Evolutionary conservation across 2,888 invertebrate species (phyloP), one percentile per base, ranked within the genome.

Genomic region (Cerastoderma edule): DNA sequence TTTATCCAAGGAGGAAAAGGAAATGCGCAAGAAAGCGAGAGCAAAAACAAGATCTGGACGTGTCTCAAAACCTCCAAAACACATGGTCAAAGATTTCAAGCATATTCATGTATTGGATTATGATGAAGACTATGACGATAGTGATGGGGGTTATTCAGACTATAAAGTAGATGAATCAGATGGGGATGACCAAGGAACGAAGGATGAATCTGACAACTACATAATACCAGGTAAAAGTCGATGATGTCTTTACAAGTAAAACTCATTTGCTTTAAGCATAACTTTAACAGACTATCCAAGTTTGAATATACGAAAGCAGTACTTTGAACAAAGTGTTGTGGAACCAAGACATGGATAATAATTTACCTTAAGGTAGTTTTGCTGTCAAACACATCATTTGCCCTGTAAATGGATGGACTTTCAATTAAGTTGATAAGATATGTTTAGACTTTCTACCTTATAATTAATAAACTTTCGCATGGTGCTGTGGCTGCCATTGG

Each of bases 61-160:
- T 63, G 92, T 95, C 33, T 95, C 94, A 0, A 93, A 94, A 67
- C 95, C 95, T 0, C 95, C 95, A 0, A 93, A 94, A 53, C 94
- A 95, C 85, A 94, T 95, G 94, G 94, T 95, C 24, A 94, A 94
- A 78, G 95, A 95, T 88, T 95, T 95, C 87, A 95, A 94, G 83
- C 94, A 94, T 72, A 92, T 95, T 67, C 94, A 94, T 86, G 94
- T 94, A 70, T 87, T 94, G 53, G 94, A 94, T 82, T 94, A 94
- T 85, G 93, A 93, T 83, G 94, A 94, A 80, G 94, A 94, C 19
- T 91, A 94, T 75, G 94, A 94, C 86, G 94, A 94, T 84, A 94
- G 94, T 13, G 94, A 94, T 88, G 94, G 94, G 19, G 94, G 94
- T 10, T 95, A 94, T 87, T 94, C 94, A 10, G 94, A 95, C 84